Base-by-base conservation (phyloP, 64 coral and sea anemone genomes). In the Pocillopora verrucosa region DNA sequence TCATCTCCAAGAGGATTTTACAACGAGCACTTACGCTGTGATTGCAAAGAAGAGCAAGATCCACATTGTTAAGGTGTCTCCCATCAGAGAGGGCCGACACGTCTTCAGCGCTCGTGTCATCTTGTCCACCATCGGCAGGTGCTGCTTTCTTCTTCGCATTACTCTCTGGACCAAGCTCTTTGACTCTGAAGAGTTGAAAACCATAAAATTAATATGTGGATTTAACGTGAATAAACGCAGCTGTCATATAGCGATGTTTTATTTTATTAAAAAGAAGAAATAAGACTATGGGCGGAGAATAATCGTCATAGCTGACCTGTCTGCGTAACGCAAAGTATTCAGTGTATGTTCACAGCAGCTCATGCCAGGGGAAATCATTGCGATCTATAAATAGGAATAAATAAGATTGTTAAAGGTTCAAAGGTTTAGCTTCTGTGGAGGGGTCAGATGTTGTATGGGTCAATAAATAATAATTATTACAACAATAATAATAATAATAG, bases 271-370 rank as follows among this genome's bases (percentile, higher is more conserved):
- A 30, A 30, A 30, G 30, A 30, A 30, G 30, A 30, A 30, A 30
- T 30, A 30, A 30, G 30, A 30, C 30, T 30, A 30, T 30, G 30
- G 0, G 30, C 30, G 30, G 30, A 30, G 30, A 15, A 16, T 36
- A 45, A 17, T 41, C 36, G 19, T 45, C 16, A 16, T 4, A 16
- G 30, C 89, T 72, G 34, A 99, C 97, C 97, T 99, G 79, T 99
- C 97, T 5, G 97, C 97, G 63, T 99, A 99, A 78, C 97, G 97
- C 13, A 99, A 70, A 1, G 97, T 99, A 88, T 99, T 99, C 65
- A 99, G 73, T 5, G 97, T 95, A 74, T 99, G 97, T 58, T 99
- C 97, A 89, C 97, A 99, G 7, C 93, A 95, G 24, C 91, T 93
- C 91, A 99, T 88, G 10, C 97, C 94, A 2, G 97, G 97, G 16